These are phyloP conservation scores for Pachyuromys duprasi DNA, from an alignment of 2,797 vertebrate genomes.

Conservation along the genomic window DNA sequence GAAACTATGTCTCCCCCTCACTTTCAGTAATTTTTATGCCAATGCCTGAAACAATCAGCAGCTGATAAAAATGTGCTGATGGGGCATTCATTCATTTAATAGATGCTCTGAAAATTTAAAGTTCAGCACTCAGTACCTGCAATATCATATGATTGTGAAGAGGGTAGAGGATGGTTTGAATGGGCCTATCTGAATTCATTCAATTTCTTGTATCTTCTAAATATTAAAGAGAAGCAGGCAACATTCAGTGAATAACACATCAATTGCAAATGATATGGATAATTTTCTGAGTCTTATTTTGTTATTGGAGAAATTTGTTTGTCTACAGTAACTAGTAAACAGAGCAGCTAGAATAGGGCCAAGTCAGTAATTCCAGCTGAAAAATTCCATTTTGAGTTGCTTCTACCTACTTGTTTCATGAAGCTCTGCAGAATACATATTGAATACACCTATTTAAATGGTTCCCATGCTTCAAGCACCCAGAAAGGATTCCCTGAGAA, in stretches of 20 bases:
- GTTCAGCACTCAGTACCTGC: conserved; percentile 42
- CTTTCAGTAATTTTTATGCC: conserved; percentile 33
- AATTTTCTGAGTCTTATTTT: conserved; percentile 60
- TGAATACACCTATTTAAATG: conserved; percentile 1
- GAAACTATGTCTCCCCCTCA: not conserved
- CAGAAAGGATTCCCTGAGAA: not conserved
- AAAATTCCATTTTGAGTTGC: not conserved
- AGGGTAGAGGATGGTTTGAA: conserved; percentile 26
- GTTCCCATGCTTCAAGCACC: not conserved
- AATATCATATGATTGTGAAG: conserved; percentile 14
- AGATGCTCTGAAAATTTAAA: conserved; percentile 40
- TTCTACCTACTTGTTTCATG: not conserved
- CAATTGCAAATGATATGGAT: conserved; percentile 54
- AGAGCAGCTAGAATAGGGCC: not conserved
- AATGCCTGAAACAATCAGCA: conserved; percentile 51
- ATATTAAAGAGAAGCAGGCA: conserved; percentile 33
- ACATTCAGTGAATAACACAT: conserved; percentile 44
- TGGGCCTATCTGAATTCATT: conserved; percentile 52
- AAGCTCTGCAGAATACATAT: not conserved
- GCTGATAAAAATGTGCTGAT: not conserved
- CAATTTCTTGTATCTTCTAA: conserved; percentile 35
- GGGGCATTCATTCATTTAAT: not conserved
- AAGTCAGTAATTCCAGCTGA: conserved; percentile 48
- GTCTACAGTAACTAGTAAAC: conserved; percentile 56
- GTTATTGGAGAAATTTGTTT: conserved; percentile 65